Evolutionary conservation across 2,888 invertebrate species (phyloP), one percentile per base, ranked within the genome.

Genomic region (Seira ritae): DNA sequence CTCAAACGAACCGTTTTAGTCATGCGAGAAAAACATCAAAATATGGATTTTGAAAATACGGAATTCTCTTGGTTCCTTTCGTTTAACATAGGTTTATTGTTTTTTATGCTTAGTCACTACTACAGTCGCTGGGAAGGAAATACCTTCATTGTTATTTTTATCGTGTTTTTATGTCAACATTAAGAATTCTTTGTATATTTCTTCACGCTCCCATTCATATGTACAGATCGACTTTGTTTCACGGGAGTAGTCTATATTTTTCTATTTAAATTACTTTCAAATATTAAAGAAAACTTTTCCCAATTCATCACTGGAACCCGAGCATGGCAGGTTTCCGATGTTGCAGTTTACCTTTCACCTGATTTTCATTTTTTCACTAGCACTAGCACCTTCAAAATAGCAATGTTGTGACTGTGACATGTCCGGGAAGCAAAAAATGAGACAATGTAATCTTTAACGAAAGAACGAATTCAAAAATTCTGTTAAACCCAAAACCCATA

Each of bases 21-120:
- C 83, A 84, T 84, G 83, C 83, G 74, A 84, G 83, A 84, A 79
- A 84, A 23, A 70, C 79, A 84, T 84, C 79, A 84, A 78, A 73
- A 50, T 71, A 74, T 67, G 70, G 68, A 73, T 24, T 84, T 83
- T 50, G 19, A 73, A 72, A 67, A 67, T 77, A 77, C 31, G 62
- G 62, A 68, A 68, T 67, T 70, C 60, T 46, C 17, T 50, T 71
- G 69, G 78, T 78, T 68, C 76, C 74, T 73, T 50, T 50, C 50
- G 31, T 69, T 83, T 78, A 83, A 78, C 77, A 70, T 68, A 78
- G 50, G 15, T 50, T 50, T 50, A 50, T 50, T 50, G 50, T 50
- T 50, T 50, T 50, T 15, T n/a, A 3, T 15, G 31, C 31, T 31
- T 8, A 31, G 31, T 31, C 31, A 31, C 42, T 42, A 12, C 12